Base-by-base conservation (phyloP, 2,888 invertebrate species). In the Morpho achilles region DNA sequence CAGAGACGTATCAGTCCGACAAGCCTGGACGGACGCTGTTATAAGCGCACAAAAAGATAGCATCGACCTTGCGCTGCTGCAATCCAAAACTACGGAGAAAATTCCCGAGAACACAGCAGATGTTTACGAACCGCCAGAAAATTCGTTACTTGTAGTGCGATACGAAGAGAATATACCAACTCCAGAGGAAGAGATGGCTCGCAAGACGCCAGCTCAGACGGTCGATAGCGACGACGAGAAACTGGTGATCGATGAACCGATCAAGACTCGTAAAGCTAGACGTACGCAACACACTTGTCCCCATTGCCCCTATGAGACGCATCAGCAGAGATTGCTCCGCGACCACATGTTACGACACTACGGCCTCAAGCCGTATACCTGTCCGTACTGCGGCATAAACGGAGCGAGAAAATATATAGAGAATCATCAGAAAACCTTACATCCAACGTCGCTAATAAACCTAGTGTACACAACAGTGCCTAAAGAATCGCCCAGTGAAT, bases 261-360 rank as follows among this genome's bases (percentile, higher is more conserved):
- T 62, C 2, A 62, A 64, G 8, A 56, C 43, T 0, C 67, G 59
- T 52, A 67, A 50, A 60, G 62, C 61, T 39, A 67, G 56, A 10
- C n/a, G 7, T 0, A 8, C 43, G 8, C 4, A 47, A 0, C 64
- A 62, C 32, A 59, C 67, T 6, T 91, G 91, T 58, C 71, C 71
- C 0, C 69, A 77, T 64, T 91, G 91, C 67, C 61, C 67, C 0
- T 79, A 70, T 59, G 56, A 52, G 0, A 61, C 67, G 0, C 69
- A 64, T 54, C 65, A 73, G 50, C 47, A 58, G 6, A 67, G 68
- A 10, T 69, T 72, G 9, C 53, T 89, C n/a, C 76, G 74, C 10
- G 74, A 78, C 48, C 93, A 93, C 67, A 70, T 85, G 7, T 70
- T 84, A 42, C 72, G 79, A 3, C 93, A 93, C 69, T 91, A 85